A percentile compares a stretch with the other conserved stretches of the same genome.
Conservation (phyloP, 2,113 vertebrate genomes). For the Reinhardtius hippoglossoides region DNA sequence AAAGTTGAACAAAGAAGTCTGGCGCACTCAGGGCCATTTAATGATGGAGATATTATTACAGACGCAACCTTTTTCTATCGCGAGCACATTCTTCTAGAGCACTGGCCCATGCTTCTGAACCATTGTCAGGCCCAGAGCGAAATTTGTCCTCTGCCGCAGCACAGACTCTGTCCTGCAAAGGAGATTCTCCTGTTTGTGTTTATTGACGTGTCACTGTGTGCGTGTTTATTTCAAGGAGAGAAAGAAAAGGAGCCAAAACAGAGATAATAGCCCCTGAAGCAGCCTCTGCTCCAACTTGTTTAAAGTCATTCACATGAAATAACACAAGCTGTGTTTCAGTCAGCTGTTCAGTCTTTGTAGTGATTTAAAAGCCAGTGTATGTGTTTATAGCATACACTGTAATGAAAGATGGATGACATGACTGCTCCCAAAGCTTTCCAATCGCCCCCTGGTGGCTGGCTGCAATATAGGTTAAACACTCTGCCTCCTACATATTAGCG, state of each 20-base stretch:
- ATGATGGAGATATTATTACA: conserved; percentile 25
- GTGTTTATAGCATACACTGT: too few species aligned
- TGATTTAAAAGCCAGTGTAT: too few species aligned
- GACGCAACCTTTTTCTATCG: not conserved
- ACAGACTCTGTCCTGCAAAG: conserved; percentile 12
- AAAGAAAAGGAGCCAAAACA: conserved; percentile 9
- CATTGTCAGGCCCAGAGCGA: conserved; percentile 41
- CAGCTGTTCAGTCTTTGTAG: too few species aligned
- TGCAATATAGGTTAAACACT: too few species aligned
- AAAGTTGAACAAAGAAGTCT: conserved; percentile 14
- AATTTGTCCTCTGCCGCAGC: conserved; percentile 32
- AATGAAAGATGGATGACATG: too few species aligned
- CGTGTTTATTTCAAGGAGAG: conserved; percentile 12
- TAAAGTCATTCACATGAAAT: not conserved
- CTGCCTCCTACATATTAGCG: too few species aligned
- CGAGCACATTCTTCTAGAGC: conserved; percentile 52
- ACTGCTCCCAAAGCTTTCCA: too few species aligned
- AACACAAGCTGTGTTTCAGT: too few species aligned
- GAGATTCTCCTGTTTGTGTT: conserved; percentile 20
- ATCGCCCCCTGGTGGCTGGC: too few species aligned
- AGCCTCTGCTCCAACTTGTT: conserved; percentile 11
- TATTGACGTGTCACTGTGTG: conserved; percentile 16
- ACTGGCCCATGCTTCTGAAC: conserved; percentile 47
- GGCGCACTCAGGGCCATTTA: conserved; percentile 14
- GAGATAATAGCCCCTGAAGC: conserved; percentile 52